A percentile compares a stretch with the other conserved stretches of the same genome.
Evolutionary conservation across 2,113 vertebrate species (phyloP).

Genomic region (Thalassoma bifasciatum): DNA sequence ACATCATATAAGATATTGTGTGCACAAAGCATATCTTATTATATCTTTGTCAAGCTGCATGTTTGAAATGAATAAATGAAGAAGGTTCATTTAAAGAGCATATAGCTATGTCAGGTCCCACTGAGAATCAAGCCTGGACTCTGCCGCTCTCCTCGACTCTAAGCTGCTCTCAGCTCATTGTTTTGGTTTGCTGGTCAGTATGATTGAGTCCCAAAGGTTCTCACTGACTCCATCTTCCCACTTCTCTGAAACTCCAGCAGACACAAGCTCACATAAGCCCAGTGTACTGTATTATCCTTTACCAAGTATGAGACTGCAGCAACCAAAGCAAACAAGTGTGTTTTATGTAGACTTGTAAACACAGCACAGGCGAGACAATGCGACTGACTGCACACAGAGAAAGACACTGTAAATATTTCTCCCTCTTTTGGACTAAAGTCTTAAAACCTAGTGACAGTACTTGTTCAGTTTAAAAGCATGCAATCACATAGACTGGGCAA

Average conservation of each 20-base stretch:
- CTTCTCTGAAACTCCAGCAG: constrained; percentile 31
- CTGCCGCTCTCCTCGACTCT: constrained; percentile 27
- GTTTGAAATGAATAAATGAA: constrained; percentile 14
- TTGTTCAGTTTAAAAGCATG: too few relatives aligned
- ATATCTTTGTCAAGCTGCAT: background rate
- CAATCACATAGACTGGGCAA: too few relatives aligned
- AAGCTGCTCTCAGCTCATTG: constrained; percentile 49
- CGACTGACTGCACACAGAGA: background rate
- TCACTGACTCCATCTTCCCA: constrained; percentile 51
- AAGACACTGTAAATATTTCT: background rate
- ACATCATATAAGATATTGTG: too few relatives aligned
- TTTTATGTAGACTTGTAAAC: background rate
- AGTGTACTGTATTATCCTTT: constrained; percentile 1
- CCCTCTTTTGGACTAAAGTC: background rate
- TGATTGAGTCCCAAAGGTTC: constrained; percentile 66
- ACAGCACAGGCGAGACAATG: background rate
- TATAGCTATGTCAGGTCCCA: background rate
- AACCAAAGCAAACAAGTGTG: constrained; percentile 38
- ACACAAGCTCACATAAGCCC: constrained; percentile 32
- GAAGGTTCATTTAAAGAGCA: background rate
- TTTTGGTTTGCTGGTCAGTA: constrained; percentile 63
- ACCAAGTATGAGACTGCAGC: constrained; percentile 3
- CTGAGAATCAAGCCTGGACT: constrained; percentile 27
- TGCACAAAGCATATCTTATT: background rate
- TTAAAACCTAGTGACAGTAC: background rate